Conservation (phyloP, 2,113 vertebrate species). For the Hydropotes inermis region DNA sequence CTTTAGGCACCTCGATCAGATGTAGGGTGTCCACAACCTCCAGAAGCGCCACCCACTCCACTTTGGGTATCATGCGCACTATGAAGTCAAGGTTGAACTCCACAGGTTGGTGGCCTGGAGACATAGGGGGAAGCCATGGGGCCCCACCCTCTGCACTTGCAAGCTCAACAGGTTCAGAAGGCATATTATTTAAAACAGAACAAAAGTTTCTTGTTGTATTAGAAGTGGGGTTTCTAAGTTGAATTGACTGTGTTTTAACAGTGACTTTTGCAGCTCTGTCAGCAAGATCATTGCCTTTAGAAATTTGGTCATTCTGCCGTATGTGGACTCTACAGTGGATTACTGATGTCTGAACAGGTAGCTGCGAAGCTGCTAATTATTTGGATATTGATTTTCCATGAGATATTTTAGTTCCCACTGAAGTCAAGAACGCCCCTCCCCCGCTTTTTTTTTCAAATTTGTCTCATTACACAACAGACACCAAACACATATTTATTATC, state of each 20-base stretch:
- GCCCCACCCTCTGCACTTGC: constrained; percentile 89
- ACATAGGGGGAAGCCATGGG: constrained; percentile 87
- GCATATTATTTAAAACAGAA: not conserved
- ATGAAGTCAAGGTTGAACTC: constrained; percentile 92
- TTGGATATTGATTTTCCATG: not conserved
- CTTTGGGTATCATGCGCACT: constrained; percentile 90
- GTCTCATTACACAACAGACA: not conserved
- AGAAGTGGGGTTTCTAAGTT: not conserved
- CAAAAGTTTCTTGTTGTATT: not conserved
- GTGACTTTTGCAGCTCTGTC: not conserved
- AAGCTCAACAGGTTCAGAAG: constrained; percentile 88
- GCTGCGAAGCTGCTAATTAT: not conserved
- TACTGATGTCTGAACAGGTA: not conserved
- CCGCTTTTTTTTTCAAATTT: not conserved
- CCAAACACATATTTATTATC: not conserved
- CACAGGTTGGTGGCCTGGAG: constrained; percentile 91
- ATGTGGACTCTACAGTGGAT: not conserved
- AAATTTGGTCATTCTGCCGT: not conserved
- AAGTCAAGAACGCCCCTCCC: not conserved
- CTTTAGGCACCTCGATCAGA: constrained; percentile 82
- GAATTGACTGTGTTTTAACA: not conserved
- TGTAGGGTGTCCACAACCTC: constrained; percentile 87
- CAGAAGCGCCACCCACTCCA: constrained; percentile 90
- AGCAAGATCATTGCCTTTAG: not conserved
- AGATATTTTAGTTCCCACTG: not conserved